These are phyloP conservation scores for Eudyptes chrysolophus DNA, from an alignment of 2,113 vertebrate genomes.

Conservation along the genomic window DNA sequence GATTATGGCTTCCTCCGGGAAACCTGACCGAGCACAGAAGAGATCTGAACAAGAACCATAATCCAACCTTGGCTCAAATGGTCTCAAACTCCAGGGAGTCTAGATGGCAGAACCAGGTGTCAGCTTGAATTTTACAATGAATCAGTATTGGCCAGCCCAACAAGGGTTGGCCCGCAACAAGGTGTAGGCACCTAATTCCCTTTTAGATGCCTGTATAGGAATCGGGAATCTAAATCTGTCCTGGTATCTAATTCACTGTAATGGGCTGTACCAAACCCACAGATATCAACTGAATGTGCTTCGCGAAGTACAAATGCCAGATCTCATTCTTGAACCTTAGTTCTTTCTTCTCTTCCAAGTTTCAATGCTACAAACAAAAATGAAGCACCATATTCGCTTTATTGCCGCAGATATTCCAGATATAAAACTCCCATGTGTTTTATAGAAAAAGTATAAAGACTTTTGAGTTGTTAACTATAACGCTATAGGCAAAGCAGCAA, in stretches of 20 bases:
- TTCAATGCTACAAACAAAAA: not conserved
- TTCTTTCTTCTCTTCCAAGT: not conserved
- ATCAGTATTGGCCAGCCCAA: not conserved
- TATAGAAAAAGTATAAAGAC: constrained; percentile 59
- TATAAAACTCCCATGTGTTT: constrained; percentile 37
- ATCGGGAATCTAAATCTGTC: not conserved
- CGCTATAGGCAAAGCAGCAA: constrained; percentile 32
- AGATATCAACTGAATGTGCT: not conserved
- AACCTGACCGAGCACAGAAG: not conserved
- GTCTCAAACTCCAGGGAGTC: not conserved
- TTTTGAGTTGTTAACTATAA: constrained; percentile 55
- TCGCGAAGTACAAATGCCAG: not conserved
- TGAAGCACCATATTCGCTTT: constrained; percentile 39
- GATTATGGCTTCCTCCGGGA: not conserved
- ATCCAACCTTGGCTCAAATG: not conserved
- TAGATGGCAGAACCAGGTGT: not conserved
- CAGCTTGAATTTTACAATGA: not conserved
- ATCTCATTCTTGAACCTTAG: not conserved
- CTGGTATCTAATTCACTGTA: not conserved
- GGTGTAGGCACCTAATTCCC: not conserved
- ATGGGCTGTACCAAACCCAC: not conserved
- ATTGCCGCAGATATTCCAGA: constrained; percentile 43
- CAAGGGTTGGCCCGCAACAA: not conserved
- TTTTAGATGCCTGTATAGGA: not conserved
- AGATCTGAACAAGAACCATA: not conserved